Base-by-base conservation (phyloP, 2,113 vertebrate species). In the Nesospiza acunhae region DNA sequence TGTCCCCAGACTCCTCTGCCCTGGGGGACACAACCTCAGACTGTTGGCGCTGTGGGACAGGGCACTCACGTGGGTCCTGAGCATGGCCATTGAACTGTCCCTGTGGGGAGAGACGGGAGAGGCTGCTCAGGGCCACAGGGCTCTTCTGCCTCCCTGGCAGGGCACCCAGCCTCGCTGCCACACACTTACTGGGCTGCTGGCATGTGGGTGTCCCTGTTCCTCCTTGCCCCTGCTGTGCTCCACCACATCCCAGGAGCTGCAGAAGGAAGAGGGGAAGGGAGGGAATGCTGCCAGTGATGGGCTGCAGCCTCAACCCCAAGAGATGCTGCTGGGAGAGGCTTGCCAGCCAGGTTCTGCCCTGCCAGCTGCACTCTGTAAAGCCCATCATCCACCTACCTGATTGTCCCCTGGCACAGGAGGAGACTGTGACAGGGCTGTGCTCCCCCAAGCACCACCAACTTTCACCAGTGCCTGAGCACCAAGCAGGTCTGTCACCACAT, bases 21-120 rank as follows among this genome's bases (percentile, higher is more conserved):
- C 24, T 1, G 1, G 33, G 59, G 10, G 28, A 62, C 3, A 1
- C 37, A 82, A 47, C 19, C 46, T 1, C 0, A 60, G 50, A 50
- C 59, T 70, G 50, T 17, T 31, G 30, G 52, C 44, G 50, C 69
- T 53, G 37, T 6, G 33, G 47, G 47, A 67, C 18, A 21, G 74
- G 14, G 39, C 14, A 93, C 96, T 94, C 91, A 97, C 97, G 0
- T 3, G 96, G 94, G 68, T 98, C 97, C 87, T 64, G 82, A 46
- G 95, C 97, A 74, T 17, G 41, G 50, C 97, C 95, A 5, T 97
- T 85, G 0, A 97, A 96, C 44, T 96, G 93, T 9, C 41, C 77
- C 77, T 95, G 72, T 37, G 56, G 5, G 5, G 53, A 64, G 26
- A 72, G 60, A 22, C 0, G 11, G 49, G 81, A 58, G 62, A 63